These are phyloP conservation scores for Scomber scombrus DNA, from an alignment of 2,113 vertebrate genomes.

Conservation along the genomic window DNA sequence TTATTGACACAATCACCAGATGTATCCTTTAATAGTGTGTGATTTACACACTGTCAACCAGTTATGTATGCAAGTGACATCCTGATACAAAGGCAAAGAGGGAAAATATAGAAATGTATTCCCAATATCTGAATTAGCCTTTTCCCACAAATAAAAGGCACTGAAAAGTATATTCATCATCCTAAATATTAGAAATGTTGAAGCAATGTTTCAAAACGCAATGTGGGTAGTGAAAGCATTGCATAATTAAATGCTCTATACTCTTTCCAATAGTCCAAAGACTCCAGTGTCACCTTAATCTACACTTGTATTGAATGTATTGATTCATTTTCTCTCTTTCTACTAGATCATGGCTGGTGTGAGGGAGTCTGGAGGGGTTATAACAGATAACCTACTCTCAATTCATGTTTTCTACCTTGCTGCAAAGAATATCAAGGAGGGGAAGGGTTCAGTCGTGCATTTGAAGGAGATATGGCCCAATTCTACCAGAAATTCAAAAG, in stretches of 20 bases:
- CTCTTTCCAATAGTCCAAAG: not conserved
- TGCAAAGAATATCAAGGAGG: constrained; percentile 30
- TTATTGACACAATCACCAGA: too few species aligned
- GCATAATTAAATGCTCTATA: constrained; percentile 18
- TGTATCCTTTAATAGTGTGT: not conserved
- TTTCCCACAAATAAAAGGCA: not conserved
- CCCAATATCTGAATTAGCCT: not conserved
- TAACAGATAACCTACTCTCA: constrained; percentile 14
- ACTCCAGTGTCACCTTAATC: constrained; percentile 20
- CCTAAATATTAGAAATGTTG: not conserved
- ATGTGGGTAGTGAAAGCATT: not conserved
- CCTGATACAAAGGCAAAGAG: not conserved
- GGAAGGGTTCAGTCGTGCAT: not conserved
- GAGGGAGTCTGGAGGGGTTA: not conserved
- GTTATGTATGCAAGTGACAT: not conserved
- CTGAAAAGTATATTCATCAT: not conserved
- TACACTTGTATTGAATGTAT: constrained; percentile 26
- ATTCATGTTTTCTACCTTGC: constrained; percentile 8
- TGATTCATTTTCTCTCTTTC: constrained; percentile 28
- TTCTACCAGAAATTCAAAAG: constrained; percentile 3
- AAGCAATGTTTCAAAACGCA: not conserved
- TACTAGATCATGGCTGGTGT: not conserved
- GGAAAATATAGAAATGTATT: not conserved
- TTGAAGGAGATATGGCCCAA: not conserved
- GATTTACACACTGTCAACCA: too few species aligned